Evolutionary conservation across 1,140 invertebrate genomes (phyloP).

Genomic region (Drosophila prosaltans): DNA sequence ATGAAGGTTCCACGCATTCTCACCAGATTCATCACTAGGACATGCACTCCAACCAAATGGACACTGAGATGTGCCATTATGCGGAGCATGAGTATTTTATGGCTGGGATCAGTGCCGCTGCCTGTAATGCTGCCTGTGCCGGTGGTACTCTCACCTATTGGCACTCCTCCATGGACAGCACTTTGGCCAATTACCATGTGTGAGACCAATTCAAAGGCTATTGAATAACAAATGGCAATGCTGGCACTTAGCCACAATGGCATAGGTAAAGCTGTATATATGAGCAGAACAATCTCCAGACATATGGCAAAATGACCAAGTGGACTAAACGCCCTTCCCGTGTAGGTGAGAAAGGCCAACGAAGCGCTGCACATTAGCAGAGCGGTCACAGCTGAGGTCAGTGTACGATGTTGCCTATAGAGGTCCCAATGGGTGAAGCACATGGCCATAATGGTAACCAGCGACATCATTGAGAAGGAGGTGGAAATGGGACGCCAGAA

Average conservation of each 20-base stretch:
- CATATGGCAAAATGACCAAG: constrained; percentile 93
- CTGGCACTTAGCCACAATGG: constrained; percentile 92
- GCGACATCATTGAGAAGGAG: constrained; percentile 76
- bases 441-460: constrained; percentile 72
- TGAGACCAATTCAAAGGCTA: constrained; percentile 90
- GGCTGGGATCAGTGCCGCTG: constrained; percentile 82
- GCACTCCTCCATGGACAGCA: constrained; percentile 82
- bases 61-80: constrained; percentile 93
- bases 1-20: constrained; percentile 97
- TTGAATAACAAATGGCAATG: constrained; percentile 91
- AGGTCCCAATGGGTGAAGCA: constrained; percentile 80
- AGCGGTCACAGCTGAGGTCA: constrained; percentile 72
- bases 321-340: constrained; percentile 85
- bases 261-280: constrained; percentile 96
- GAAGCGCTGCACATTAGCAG: constrained; percentile 70
- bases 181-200: constrained; percentile 83
- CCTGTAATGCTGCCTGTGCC: too few relatives aligned
- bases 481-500: constrained; percentile 75
- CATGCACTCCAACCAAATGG: constrained; percentile 96
- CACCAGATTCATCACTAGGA: constrained; percentile 95
- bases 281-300: constrained; percentile 93
- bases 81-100: constrained; percentile 88
- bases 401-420: constrained; percentile 62
- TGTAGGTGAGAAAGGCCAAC: constrained; percentile 72
- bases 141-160: not conserved